Percentiles rank a stretch among this genome's conserved stretches.
phyloP scores from a whole-genome alignment of 2,888 invertebrate species.

The Leptinotarsa juncta region DNA sequence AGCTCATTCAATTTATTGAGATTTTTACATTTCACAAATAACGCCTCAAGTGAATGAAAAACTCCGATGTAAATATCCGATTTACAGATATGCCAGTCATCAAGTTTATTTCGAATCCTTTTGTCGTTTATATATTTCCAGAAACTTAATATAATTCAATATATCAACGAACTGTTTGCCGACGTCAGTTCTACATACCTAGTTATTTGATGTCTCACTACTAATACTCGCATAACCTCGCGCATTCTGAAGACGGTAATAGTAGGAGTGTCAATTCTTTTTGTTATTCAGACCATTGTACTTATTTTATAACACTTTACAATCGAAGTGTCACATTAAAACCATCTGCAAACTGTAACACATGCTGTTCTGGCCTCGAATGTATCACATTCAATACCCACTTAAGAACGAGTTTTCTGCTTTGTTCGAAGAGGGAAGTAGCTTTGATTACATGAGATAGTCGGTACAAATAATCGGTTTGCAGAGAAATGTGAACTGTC shows the following conservation, averaged over 20 bases:
- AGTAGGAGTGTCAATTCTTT: slow-evolving; percentile 43
- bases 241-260: slow-evolving; percentile 42
- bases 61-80: too few species aligned
- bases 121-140: background rate
- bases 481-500: too few species aligned
- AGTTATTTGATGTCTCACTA: slow-evolving; percentile 31
- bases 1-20: too few species aligned
- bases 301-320: slow-evolving; percentile 25
- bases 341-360: slow-evolving; percentile 10
- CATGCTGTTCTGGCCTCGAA: slow-evolving; percentile 5
- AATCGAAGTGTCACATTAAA: slow-evolving; percentile 23
- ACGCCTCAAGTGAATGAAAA: too few species aligned
- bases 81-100: too few species aligned
- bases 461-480: too few species aligned
- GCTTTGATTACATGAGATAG: too few species aligned
- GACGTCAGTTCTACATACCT: slow-evolving; percentile 36
- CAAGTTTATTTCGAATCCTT: too few species aligned
- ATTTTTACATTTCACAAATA: too few species aligned
- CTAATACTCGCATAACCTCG: slow-evolving; percentile 39
- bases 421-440: background rate
- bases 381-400: slow-evolving; percentile 11
- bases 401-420: background rate
- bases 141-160: background rate
- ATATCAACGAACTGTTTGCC: slow-evolving; percentile 2
- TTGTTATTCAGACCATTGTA: slow-evolving; percentile 40